Conservation (phyloP, 2,888 invertebrate genomes). For the Troilus luridus region DNA sequence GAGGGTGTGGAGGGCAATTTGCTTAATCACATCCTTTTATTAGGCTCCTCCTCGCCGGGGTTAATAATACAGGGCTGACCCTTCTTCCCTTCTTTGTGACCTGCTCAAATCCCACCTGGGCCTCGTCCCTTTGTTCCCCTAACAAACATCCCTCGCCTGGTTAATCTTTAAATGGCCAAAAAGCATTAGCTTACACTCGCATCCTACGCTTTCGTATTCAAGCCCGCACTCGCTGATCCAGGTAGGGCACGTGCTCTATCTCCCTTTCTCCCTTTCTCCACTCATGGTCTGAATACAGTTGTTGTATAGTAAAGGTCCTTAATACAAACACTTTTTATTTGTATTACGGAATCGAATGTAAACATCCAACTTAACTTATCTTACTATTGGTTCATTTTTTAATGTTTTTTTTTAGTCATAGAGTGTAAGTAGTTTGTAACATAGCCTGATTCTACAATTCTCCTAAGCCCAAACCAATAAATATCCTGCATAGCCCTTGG, state of each 20-base stretch:
- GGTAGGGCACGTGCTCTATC: not conserved
- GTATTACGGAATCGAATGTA: too few relatives aligned
- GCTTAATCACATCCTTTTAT: conserved; percentile 57
- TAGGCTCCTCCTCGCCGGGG: conserved; percentile 30
- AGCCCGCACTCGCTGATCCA: not conserved
- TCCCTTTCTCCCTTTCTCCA: not conserved
- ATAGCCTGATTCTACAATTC: too few relatives aligned
- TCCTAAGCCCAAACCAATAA: too few relatives aligned
- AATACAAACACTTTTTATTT: too few relatives aligned
- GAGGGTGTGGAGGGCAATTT: conserved; percentile 57
- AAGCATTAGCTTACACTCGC: conserved; percentile 22
- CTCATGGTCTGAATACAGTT: not conserved
- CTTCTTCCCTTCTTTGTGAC: conserved; percentile 33
- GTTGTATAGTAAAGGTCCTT: not conserved
- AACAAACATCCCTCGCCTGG: not conserved
- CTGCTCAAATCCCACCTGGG: conserved; percentile 43
- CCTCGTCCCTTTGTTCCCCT: conserved; percentile 29
- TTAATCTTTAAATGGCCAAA: conserved; percentile 38
- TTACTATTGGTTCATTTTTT: too few relatives aligned
- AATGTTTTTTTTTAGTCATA: too few relatives aligned
- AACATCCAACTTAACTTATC: too few relatives aligned
- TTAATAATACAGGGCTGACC: conserved; percentile 47
- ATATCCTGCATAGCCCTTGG: too few relatives aligned
- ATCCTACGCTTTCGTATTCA: conserved; percentile 4
- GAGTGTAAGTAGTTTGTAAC: too few relatives aligned